Percentiles rank a stretch among this genome's conserved stretches.
Conservation (phyloP, 2,113 vertebrate species). For the Takifugu flavidus region DNA sequence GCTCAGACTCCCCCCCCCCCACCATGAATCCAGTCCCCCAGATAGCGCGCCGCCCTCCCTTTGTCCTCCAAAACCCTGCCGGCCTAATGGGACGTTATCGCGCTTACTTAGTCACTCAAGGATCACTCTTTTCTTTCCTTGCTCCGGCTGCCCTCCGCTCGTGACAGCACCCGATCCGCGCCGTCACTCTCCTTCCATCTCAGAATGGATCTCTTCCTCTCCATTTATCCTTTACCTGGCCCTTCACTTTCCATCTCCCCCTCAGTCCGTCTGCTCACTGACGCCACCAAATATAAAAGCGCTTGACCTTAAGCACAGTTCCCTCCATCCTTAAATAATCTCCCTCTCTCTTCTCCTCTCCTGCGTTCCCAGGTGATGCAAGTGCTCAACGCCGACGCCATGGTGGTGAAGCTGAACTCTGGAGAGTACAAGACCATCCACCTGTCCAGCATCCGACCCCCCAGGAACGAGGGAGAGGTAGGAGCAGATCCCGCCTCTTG, state of each 20-base stretch:
- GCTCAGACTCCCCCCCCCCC: conserved; percentile 5
- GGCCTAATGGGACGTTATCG: conserved; percentile 45
- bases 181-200: conserved; percentile 45
- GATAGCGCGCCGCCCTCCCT: conserved; percentile 46
- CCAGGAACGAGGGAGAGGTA: conserved; percentile 89
- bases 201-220: conserved; percentile 55
- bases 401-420: conserved; percentile 92
- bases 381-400: conserved; percentile 91
- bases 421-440: conserved; percentile 95
- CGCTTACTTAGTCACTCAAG: conserved; percentile 51
- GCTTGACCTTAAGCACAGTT: background rate
- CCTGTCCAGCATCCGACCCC: conserved; percentile 92
- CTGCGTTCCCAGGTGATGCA: conserved; percentile 85
- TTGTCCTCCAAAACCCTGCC: conserved; percentile 53
- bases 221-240: conserved; percentile 50
- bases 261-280: conserved; percentile 22
- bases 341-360: background rate
- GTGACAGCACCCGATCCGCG: conserved; percentile 41
- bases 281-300: no score
- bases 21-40: conserved; percentile 35
- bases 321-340: background rate
- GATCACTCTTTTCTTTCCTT: conserved; percentile 42
- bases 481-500: conserved; percentile 29
- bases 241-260: conserved; percentile 43
- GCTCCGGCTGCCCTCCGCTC: conserved; percentile 14